These are phyloP conservation scores for Lacerta viridis DNA, from an alignment of 2,797 vertebrate species.

Conservation along the genomic window DNA sequence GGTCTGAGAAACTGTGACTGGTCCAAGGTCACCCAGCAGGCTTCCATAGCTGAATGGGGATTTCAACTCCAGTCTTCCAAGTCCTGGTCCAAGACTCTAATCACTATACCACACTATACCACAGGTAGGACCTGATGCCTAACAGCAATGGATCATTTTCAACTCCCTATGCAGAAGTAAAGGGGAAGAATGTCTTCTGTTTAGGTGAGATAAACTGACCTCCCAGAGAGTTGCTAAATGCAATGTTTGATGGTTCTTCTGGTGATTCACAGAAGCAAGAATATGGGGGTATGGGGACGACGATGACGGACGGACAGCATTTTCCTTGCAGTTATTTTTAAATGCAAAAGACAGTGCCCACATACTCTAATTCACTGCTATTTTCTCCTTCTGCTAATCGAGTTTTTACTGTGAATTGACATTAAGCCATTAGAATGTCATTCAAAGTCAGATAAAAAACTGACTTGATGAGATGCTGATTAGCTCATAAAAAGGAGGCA, in stretches of 20 bases:
- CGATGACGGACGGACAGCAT: conserved; percentile 47
- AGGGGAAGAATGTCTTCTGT: conserved; percentile 39
- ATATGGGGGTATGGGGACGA: neutral
- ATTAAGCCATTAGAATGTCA: conserved; percentile 61
- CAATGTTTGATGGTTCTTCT: conserved; percentile 25
- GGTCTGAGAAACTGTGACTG: neutral
- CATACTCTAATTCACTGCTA: conserved; percentile 40
- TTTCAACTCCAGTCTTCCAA: neutral
- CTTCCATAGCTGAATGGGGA: neutral
- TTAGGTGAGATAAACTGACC: conserved; percentile 31
- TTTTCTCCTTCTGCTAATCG: conserved; percentile 65
- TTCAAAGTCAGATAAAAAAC: conserved; percentile 62
- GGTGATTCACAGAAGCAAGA: conserved; percentile 55
- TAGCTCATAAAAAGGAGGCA: conserved; percentile 61
- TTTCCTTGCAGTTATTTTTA: conserved; percentile 63
- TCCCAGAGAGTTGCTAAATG: conserved; percentile 4
- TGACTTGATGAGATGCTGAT: conserved; percentile 49
- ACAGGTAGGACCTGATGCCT: neutral
- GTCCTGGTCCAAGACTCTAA: no score
- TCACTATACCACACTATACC: no score
- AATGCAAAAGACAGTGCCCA: conserved; percentile 45
- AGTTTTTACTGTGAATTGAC: conserved; percentile 49
- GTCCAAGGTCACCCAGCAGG: no score
- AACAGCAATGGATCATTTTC: neutral
- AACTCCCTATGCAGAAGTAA: neutral